Conservation (phyloP, 2,888 invertebrate species). For the Rhagonycha lutea region DNA sequence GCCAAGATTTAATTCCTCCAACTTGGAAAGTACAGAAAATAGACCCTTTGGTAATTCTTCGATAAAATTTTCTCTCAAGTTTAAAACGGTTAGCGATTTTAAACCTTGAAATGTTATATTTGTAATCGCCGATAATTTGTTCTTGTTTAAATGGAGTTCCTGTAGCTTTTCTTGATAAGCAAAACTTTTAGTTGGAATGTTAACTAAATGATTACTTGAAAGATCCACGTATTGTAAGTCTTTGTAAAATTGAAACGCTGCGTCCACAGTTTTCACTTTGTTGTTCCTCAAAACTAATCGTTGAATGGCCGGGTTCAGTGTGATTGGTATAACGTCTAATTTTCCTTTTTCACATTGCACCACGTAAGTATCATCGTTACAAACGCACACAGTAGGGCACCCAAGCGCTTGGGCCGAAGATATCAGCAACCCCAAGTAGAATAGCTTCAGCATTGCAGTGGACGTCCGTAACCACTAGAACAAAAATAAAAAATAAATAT, state of each 20-base stretch:
- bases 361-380: slow-evolving; percentile 87
- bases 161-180: slow-evolving; percentile 79
- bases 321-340: slow-evolving; percentile 87
- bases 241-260: slow-evolving; percentile 86
- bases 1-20: slow-evolving; percentile 85
- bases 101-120: slow-evolving; percentile 82
- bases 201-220: slow-evolving; percentile 82
- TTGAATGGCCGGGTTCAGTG: slow-evolving; percentile 88
- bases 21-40: slow-evolving; percentile 73
- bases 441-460: slow-evolving; percentile 35
- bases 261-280: slow-evolving; percentile 86
- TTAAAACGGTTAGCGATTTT: slow-evolving; percentile 77
- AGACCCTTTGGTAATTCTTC: slow-evolving; percentile 77
- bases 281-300: slow-evolving; percentile 83
- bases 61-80: slow-evolving; percentile 79
- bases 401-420: slow-evolving; percentile 63
- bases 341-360: slow-evolving; percentile 86
- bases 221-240: slow-evolving; percentile 85
- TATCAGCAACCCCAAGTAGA: slow-evolving; percentile 37
- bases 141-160: slow-evolving; percentile 81
- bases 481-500: slow-evolving; percentile 32
- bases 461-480: slow-evolving; percentile 44
- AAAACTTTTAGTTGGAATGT: slow-evolving; percentile 79
- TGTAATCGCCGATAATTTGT: slow-evolving; percentile 80
- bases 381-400: slow-evolving; percentile 85